phyloP scores from a whole-genome alignment of 2,888 invertebrate genomes.

The Onchidella celtica region DNA sequence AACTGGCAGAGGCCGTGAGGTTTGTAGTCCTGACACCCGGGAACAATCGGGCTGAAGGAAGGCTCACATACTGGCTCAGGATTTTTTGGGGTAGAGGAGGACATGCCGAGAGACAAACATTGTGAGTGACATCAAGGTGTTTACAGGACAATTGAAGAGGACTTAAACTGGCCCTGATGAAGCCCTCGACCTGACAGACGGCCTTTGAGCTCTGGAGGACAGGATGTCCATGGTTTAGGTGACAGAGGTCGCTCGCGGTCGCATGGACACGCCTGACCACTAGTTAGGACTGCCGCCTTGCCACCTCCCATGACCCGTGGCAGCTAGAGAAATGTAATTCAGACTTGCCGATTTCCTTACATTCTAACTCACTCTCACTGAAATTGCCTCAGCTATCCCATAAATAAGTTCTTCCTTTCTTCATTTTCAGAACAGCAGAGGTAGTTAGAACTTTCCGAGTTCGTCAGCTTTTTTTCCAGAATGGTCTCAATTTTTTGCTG shows the following conservation, averaged over 20 bases:
- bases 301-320: too few species aligned
- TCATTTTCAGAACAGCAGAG: too few species aligned
- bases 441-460: too few species aligned
- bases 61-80: not conserved
- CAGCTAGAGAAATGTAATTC: too few species aligned
- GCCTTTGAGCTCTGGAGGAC: not conserved
- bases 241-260: conserved; percentile 15
- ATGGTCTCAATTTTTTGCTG: too few species aligned
- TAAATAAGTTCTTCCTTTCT: too few species aligned
- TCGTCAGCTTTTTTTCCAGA: too few species aligned
- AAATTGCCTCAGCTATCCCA: too few species aligned
- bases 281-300: not conserved
- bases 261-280: not conserved
- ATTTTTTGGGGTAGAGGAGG: too few species aligned
- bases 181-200: conserved; percentile 8
- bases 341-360: too few species aligned
- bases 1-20: not conserved
- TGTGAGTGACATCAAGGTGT: not conserved
- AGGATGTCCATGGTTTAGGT: not conserved
- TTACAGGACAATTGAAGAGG: not conserved
- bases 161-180: not conserved
- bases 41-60: not conserved
- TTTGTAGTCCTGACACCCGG: too few species aligned
- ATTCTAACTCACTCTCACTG: too few species aligned
- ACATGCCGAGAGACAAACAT: not conserved